These are phyloP conservation scores for Bolinopsis microptera DNA, from an alignment of 37 sponge, comb jelly and placozoan species.

Conservation along the genomic window DNA sequence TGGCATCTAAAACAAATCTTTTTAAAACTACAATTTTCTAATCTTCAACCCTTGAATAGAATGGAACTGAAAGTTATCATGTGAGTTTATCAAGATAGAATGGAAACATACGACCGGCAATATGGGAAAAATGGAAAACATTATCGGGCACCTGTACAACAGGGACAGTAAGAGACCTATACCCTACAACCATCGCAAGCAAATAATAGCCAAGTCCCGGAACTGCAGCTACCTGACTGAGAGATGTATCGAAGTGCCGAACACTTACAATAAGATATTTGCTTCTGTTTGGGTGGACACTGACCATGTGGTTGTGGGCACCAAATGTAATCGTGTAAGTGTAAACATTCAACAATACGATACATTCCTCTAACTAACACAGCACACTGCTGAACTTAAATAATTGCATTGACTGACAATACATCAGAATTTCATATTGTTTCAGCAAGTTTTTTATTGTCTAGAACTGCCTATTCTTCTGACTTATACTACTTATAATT, in stretches of 20 bases:
- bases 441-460: too few species aligned
- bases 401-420: too few species aligned
- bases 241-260: not conserved
- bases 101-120: not conserved
- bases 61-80: not conserved
- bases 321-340: constrained; percentile 36
- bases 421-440: too few species aligned
- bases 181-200: constrained; percentile 35
- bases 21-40: too few species aligned
- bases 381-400: too few species aligned
- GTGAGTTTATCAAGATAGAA: not conserved
- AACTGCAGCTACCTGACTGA: constrained; percentile 48
- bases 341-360: too few species aligned
- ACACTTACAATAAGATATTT: constrained; percentile 23
- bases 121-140: constrained; percentile 53
- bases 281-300: constrained; percentile 2
- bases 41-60: not conserved
- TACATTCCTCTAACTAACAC: too few species aligned
- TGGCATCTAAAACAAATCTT: too few species aligned
- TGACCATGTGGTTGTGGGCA: constrained; percentile 41
- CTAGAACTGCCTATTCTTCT: too few species aligned
- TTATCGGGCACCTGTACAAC: not conserved
- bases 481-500: too few species aligned
- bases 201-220: not conserved
- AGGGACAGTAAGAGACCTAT: constrained; percentile 34